phyloP scores from a whole-genome alignment of 2,797 vertebrate species.

The Gobionotothen gibberifrons region DNA sequence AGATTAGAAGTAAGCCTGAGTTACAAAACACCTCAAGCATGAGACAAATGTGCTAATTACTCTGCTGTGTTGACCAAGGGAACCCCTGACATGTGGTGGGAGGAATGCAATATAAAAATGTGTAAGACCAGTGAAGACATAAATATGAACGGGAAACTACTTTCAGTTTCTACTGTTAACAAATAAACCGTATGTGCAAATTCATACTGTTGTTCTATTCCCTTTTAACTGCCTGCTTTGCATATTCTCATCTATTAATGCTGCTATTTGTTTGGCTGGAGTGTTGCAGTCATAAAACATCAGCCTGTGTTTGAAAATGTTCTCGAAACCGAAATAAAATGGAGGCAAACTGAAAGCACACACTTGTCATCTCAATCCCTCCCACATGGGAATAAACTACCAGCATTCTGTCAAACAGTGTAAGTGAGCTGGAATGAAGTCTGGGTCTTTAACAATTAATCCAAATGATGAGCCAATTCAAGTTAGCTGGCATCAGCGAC shows the following conservation, averaged over 20 bases:
- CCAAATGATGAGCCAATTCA: slow-evolving; percentile 56
- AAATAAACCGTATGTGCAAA: slow-evolving; percentile 16
- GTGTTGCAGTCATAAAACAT: slow-evolving; percentile 13
- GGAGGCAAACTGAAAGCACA: slow-evolving; percentile 32
- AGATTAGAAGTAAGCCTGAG: slow-evolving; percentile 48
- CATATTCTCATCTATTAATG: slow-evolving; percentile 26
- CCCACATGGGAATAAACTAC: slow-evolving; percentile 38
- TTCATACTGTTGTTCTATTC: slow-evolving; percentile 22
- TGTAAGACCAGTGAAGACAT: slow-evolving; percentile 24
- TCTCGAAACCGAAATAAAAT: slow-evolving; percentile 31
- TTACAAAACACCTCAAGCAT: slow-evolving; percentile 22
- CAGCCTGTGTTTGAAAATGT: slow-evolving; percentile 21
- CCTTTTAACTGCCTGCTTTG: slow-evolving; percentile 33
- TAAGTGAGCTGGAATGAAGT: slow-evolving; percentile 51
- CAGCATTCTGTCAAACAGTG: slow-evolving; percentile 47
- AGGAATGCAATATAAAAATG: slow-evolving; percentile 17
- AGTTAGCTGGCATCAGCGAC: slow-evolving; percentile 51
- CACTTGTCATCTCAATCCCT: slow-evolving; percentile 35
- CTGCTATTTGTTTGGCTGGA: slow-evolving; percentile 17
- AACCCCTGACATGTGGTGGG: slow-evolving; percentile 17
- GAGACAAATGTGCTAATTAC: slow-evolving; percentile 56
- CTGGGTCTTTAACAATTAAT: slow-evolving; percentile 57
- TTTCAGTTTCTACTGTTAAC: slow-evolving; percentile 29
- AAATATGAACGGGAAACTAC: slow-evolving; percentile 8
- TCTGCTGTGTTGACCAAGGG: slow-evolving; percentile 6